These are phyloP conservation scores for Leptothorax acervorum DNA, from an alignment of 2,888 invertebrate genomes.

Conservation along the genomic window DNA sequence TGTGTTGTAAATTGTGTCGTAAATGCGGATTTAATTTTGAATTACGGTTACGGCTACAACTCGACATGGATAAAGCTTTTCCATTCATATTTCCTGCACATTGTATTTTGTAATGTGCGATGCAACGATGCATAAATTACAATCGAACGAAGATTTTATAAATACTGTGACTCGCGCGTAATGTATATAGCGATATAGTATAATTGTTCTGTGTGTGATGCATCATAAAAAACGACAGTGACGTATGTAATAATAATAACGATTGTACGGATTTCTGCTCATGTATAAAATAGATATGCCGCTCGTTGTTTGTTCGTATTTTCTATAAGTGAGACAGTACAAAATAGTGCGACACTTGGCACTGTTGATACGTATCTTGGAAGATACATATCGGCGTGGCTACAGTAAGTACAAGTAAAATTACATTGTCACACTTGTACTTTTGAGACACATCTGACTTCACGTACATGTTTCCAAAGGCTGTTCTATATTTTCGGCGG, in stretches of 20 bases:
- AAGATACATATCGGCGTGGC: not conserved
- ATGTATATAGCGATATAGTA: constrained; percentile 18
- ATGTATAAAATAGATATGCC: constrained; percentile 12
- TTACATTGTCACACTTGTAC: not conserved
- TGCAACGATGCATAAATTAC: constrained; percentile 12
- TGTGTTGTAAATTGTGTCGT: not conserved
- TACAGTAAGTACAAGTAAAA: not conserved
- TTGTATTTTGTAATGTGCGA: not conserved
- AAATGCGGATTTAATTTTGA: not conserved
- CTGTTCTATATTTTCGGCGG: not conserved
- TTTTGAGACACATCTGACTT: not conserved
- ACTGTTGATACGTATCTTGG: not conserved
- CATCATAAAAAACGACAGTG: constrained; percentile 4
- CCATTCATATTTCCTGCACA: not conserved
- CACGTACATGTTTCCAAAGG: not conserved
- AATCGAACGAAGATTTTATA: constrained; percentile 32
- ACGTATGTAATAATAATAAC: constrained; percentile 24
- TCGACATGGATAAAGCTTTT: not conserved
- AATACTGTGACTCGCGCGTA: not conserved
- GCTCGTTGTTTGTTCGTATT: constrained; percentile 22
- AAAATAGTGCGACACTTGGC: constrained; percentile 32
- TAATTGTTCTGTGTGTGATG: constrained; percentile 12
- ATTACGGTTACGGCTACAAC: not conserved
- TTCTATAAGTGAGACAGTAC: constrained; percentile 31
- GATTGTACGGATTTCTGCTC: constrained; percentile 18